phyloP scores from a whole-genome alignment of 2,113 vertebrate species.

The Hyla sarda region DNA sequence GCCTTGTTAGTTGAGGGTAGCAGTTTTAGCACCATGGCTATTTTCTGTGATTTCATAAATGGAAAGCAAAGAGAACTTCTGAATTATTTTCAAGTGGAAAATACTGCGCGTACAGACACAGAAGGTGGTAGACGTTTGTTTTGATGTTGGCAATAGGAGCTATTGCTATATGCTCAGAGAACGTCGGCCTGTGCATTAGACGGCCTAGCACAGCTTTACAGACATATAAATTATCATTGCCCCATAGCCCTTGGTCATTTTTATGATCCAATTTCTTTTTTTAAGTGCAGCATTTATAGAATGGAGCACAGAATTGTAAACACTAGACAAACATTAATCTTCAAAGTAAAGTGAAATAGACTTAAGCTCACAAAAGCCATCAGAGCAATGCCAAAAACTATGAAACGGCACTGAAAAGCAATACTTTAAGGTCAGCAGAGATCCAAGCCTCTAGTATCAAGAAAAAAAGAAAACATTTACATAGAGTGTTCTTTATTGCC shows the following conservation, averaged over 20 bases:
- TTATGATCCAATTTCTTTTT: conserved; percentile 66
- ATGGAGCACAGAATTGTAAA: conserved; percentile 65
- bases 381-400: conserved; percentile 60
- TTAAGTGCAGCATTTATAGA: conserved; percentile 68
- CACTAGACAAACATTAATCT: conserved; percentile 67
- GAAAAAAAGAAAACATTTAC: conserved; percentile 57
- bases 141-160: conserved; percentile 68
- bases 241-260: conserved; percentile 73
- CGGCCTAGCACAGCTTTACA: conserved; percentile 70
- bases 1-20: conserved; percentile 33
- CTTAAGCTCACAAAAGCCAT: conserved; percentile 64
- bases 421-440: conserved; percentile 60
- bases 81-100: conserved; percentile 55
- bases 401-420: conserved; percentile 60
- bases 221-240: conserved; percentile 69
- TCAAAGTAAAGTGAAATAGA: conserved; percentile 66
- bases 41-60: conserved; percentile 54
- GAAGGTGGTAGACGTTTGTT: conserved; percentile 60
- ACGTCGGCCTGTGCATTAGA: conserved; percentile 68
- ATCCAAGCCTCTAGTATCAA: conserved; percentile 40
- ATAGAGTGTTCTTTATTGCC: conserved; percentile 54
- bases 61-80: conserved; percentile 39
- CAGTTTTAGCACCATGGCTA: conserved; percentile 25
- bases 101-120: conserved; percentile 34
- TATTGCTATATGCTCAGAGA: conserved; percentile 61